Conservation (phyloP, 2,797 vertebrate genomes). For the Melanotaenia maccullochi region DNA sequence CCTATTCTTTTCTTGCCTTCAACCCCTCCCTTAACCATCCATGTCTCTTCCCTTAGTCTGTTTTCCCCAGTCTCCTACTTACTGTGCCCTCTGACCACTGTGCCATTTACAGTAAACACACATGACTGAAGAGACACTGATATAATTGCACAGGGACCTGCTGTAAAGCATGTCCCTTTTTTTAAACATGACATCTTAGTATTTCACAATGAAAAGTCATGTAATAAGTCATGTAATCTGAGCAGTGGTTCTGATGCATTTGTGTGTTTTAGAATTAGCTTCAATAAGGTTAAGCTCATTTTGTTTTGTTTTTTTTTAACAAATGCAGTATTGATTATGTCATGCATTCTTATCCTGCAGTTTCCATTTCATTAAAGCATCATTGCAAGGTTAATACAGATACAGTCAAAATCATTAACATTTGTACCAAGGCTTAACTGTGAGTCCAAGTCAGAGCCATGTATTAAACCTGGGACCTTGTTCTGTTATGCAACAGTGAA, state of each 20-base stretch:
- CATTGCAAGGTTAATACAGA: slow-evolving; percentile 33
- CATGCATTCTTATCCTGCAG: background rate
- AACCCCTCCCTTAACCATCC: slow-evolving; percentile 1
- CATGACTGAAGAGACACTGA: slow-evolving; percentile 37
- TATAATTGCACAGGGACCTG: slow-evolving; percentile 39
- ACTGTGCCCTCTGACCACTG: slow-evolving; percentile 47
- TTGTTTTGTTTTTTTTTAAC: background rate
- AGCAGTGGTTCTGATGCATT: slow-evolving; percentile 3
- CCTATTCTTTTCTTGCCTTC: background rate
- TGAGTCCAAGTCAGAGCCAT: slow-evolving; percentile 1
- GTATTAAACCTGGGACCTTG: slow-evolving; percentile 29
- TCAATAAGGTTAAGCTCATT: background rate
- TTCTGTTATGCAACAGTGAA: slow-evolving; percentile 21
- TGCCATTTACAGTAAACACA: slow-evolving; percentile 47
- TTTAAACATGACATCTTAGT: slow-evolving; percentile 15
- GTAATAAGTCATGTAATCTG: slow-evolving; percentile 10
- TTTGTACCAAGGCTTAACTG: slow-evolving; percentile 26
- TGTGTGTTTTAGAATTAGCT: slow-evolving; percentile 16
- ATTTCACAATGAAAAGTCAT: slow-evolving; percentile 13
- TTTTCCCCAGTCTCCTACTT: slow-evolving; percentile 36
- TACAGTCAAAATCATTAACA: slow-evolving; percentile 41
- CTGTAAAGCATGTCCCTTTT: slow-evolving; percentile 20
- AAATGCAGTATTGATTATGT: background rate
- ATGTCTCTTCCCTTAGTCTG: slow-evolving; percentile 14
- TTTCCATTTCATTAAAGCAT: background rate